Percentiles rank a stretch among this genome's conserved stretches.
These are phyloP conservation scores for Ochropleura plecta DNA, from an alignment of 2,888 invertebrate genomes.

Conservation along the genomic window DNA sequence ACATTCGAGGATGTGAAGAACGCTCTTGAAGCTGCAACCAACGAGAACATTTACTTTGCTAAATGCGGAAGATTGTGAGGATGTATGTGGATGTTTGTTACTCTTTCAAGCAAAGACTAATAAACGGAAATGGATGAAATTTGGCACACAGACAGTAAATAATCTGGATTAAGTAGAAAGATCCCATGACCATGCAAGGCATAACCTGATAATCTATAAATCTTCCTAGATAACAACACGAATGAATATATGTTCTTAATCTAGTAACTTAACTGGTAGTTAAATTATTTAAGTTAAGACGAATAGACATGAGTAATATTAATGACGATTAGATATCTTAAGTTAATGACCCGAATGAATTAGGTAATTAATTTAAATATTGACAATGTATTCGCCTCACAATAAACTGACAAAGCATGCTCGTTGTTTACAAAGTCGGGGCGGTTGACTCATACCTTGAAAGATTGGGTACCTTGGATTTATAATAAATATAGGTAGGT, in stretches of 20 bases:
- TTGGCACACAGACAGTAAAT: no score
- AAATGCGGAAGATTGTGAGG: not conserved
- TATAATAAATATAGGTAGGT: constrained; percentile 23
- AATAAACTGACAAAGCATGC: constrained; percentile 20
- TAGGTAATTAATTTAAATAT: constrained; percentile 26
- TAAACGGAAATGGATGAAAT: no score
- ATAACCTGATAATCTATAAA: no score
- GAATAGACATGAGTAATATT: not conserved
- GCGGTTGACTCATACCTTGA: constrained; percentile 50
- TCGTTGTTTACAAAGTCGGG: constrained; percentile 31
- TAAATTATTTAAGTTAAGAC: not conserved
- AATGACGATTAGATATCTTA: not conserved
- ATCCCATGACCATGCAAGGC: no score
- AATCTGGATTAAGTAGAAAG: no score
- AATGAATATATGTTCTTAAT: not conserved
- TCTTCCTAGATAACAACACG: not conserved
- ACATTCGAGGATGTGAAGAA: not conserved
- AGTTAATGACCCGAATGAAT: not conserved
- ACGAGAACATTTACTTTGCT: not conserved
- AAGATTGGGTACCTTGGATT: constrained; percentile 16
- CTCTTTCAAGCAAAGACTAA: no score
- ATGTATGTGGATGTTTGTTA: no score
- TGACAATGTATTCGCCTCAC: constrained; percentile 4
- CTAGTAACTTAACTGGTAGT: not conserved
- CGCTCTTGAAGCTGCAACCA: not conserved